These are phyloP conservation scores for Hormiphora californensis DNA, from an alignment of 37 sponge, comb jelly and placozoan species.

Conservation along the genomic window DNA sequence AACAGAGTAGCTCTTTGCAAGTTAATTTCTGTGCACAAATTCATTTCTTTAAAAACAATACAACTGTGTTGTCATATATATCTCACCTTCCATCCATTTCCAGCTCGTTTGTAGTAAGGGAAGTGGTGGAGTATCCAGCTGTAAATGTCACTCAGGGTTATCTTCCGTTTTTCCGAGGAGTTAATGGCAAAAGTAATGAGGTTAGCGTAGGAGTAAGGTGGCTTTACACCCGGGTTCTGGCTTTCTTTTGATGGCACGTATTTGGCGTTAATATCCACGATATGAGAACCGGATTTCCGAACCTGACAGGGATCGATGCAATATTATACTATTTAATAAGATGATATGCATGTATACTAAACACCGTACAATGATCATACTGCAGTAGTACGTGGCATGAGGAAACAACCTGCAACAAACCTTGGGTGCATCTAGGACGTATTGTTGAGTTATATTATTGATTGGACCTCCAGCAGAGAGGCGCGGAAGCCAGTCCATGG, in stretches of 20 bases:
- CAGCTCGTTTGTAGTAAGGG: constrained; percentile 82
- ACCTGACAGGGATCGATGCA: background rate
- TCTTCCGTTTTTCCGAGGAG: constrained; percentile 63
- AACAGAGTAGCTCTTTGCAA: too few species aligned
- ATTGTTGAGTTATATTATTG: constrained; percentile 42
- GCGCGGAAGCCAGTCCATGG: constrained; percentile 77
- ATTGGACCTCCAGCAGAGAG: constrained; percentile 56
- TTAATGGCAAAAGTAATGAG: constrained; percentile 93
- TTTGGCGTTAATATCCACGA: constrained; percentile 40
- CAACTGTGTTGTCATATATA: too few species aligned
- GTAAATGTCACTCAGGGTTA: constrained; percentile 92
- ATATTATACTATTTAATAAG: too few species aligned
- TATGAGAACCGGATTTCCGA: constrained; percentile 9
- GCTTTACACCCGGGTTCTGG: constrained; percentile 64
- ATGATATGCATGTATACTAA: too few species aligned
- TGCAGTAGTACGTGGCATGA: too few species aligned
- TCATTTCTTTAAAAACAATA: too few species aligned
- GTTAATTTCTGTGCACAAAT: too few species aligned
- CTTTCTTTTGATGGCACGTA: constrained; percentile 44
- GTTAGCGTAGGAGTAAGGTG: constrained; percentile 86
- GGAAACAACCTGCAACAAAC: too few species aligned
- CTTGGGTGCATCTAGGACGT: constrained; percentile 52
- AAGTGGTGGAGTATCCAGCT: constrained; percentile 86
- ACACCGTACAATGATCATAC: too few species aligned
- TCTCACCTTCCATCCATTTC: constrained; percentile 90